Base-by-base conservation (phyloP, 2,888 invertebrate species). In the Euzophera pinguis region DNA sequence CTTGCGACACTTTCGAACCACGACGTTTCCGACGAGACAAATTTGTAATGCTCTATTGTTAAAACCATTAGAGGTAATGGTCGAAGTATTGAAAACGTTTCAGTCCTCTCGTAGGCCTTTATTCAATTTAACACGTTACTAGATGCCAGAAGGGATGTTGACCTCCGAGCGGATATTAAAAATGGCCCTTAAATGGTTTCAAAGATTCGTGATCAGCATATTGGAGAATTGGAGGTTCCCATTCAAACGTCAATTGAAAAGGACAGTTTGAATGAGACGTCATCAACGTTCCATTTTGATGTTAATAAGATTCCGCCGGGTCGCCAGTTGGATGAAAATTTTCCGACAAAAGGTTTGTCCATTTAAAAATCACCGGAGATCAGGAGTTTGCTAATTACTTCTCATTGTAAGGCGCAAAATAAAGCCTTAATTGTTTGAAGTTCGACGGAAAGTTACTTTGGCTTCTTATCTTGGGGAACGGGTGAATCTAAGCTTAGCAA, bases 1-100 rank as follows among this genome's bases (percentile, higher is more conserved):
- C 63, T 71, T 75, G 58, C 50, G 70, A 56, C 66, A 53, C 58
- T 73, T 57, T 55, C 59, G 51, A 53, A 49, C 61, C 61, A 59
- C 53, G 55, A 59, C 55, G 64, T 60, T 63, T 59, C 58, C 72
- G 72, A 67, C 73, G 79, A 81, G 81, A 84, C 84, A 85, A 85
- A 87, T 86, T 76, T 84, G 84, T 86, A 81, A 86, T 81, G 78
- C 75, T 76, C 87, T 83, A 87, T 89, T 87, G 87, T 88, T 80
- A 78, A 74, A 75, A 75, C 81, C 72, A 84, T 87, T 87, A 87
- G 71, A 78, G 71, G 68, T 87, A 87, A 88, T 86, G 78, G 84
- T 74, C 76, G 80, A 84, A 82, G 81, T 85, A 87, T 85, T 87
- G 87, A 83, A 84, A 87, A 79, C 75, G 83, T 71, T 81, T 80